Base-by-base conservation (phyloP, 2,888 invertebrate species). In the Drosophila nigricruria region DNA sequence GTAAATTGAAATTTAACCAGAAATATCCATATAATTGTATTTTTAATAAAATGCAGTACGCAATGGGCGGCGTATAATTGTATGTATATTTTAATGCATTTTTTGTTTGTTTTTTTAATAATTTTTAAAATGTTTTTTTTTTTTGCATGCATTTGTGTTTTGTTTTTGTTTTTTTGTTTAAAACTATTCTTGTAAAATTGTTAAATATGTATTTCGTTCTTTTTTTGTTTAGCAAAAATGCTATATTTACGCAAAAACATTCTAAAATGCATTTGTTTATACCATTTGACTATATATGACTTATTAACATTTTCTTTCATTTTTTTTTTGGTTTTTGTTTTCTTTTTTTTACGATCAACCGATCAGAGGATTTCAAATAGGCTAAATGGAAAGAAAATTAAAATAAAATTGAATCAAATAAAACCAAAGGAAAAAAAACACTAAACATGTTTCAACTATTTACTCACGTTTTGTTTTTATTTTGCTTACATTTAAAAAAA, bases 401-500 rank as follows among this genome's bases (percentile, higher is more conserved):
- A 66, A n/a, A 9, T 5, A 27, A 50, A 47, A 38, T 27, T 30
- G 12, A 12, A 56, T 16, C 52, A 60, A 60, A 63, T 65, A 64
- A 68, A 69, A 49, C 30, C 0, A 49, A 49, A 49, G 16, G n/a
- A 63, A 62, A 81, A 77, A 63, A 62, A 81, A 77, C 65, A 71
- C 60, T 57, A 63, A 79, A 66, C 20, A 70, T 61, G 64, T 76
- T 79, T 82, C 64, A 82, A 85, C 81, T 85, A 80, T 77, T 86
- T 74, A 81, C 79, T 84, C 81, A 71, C 79, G 65, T 52, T 75
- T 75, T 77, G 71, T 65, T 79, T 81, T 81, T 79, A 77, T 77
- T 89, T 81, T 74, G 77, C 85, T 85, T 88, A 87, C 60, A 82
- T 74, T 80, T 81, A 84, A 87, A 88, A 86, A 78, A 79, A 85